Conservation (phyloP, 2,888 invertebrate genomes). For the Rhopalosiphum nymphaeae region DNA sequence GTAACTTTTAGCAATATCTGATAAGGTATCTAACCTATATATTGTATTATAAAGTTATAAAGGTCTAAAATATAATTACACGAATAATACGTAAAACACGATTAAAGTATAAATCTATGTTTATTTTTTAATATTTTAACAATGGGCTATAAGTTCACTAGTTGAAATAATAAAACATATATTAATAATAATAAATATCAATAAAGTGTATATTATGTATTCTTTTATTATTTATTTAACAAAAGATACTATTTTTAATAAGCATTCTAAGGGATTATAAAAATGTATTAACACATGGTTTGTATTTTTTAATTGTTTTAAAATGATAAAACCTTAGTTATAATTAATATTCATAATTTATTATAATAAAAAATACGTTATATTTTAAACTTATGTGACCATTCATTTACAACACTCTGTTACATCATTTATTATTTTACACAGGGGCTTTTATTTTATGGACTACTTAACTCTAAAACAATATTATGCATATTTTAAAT, state of each 20-base stretch:
- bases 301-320: neutral
- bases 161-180: neutral
- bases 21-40: neutral
- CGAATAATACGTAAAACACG: neutral
- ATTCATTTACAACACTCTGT: neutral
- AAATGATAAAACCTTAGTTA: neutral
- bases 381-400: slow-evolving; percentile 13
- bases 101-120: neutral
- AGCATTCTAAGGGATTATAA: neutral
- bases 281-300: neutral
- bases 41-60: neutral
- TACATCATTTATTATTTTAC: neutral
- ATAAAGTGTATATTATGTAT: neutral
- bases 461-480: neutral
- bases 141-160: neutral
- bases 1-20: neutral
- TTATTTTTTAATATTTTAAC: neutral
- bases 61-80: neutral
- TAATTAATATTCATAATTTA: neutral
- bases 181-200: neutral
- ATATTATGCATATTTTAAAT: neutral
- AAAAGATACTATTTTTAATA: neutral
- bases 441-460: neutral
- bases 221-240: neutral
- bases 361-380: neutral